Evolutionary conservation across 2,888 invertebrate species (phyloP).

Genomic region (Brenthis hecate): DNA sequence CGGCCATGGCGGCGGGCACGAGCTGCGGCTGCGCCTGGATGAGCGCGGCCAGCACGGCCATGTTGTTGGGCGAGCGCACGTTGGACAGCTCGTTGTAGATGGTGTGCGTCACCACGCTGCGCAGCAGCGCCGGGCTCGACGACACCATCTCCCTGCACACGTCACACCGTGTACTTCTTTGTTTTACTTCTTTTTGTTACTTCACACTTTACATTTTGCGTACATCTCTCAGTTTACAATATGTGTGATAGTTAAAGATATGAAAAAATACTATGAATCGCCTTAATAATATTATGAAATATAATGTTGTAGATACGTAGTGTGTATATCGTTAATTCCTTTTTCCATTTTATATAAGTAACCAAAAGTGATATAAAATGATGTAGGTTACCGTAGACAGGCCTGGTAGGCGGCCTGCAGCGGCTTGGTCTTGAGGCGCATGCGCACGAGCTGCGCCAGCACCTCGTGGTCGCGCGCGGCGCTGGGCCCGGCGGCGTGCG

Average conservation of each 20-base stretch:
- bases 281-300: too few relatives aligned
- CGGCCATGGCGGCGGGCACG: slow-evolving; percentile 91
- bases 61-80: slow-evolving; percentile 96
- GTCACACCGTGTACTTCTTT: background rate
- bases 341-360: too few relatives aligned
- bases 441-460: slow-evolving; percentile 92
- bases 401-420: slow-evolving; percentile 93
- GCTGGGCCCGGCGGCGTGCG: slow-evolving; percentile 83
- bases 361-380: too few relatives aligned
- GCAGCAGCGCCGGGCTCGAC: slow-evolving; percentile 91
- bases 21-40: slow-evolving; percentile 92
- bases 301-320: too few relatives aligned
- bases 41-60: slow-evolving; percentile 94
- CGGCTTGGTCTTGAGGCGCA: slow-evolving; percentile 96
- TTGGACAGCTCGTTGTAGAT: slow-evolving; percentile 97
- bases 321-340: too few relatives aligned
- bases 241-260: too few relatives aligned
- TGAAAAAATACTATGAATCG: too few relatives aligned
- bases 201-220: too few relatives aligned
- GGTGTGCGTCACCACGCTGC: slow-evolving; percentile 93
- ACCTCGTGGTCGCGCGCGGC: slow-evolving; percentile 87
- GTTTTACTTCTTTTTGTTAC: background rate
- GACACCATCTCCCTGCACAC: slow-evolving; percentile 91
- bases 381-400: slow-evolving; percentile 79
- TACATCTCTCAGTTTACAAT: too few relatives aligned